phyloP scores from a whole-genome alignment of 1,140 invertebrate species.

The Drosophila pachea region DNA sequence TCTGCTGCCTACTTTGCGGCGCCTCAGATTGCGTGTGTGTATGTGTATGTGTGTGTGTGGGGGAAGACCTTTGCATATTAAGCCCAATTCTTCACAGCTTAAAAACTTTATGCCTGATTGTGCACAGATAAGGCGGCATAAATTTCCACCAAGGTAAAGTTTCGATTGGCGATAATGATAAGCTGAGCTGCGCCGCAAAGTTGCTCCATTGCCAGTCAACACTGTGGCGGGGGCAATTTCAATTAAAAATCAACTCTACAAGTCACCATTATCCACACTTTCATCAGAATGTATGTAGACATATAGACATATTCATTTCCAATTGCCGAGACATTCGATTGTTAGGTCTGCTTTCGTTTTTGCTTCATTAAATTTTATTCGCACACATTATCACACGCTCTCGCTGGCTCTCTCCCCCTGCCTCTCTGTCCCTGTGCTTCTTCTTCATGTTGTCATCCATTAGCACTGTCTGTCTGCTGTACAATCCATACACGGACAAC shows the following conservation, averaged over 20 bases:
- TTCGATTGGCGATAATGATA: constrained; percentile 70
- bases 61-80: constrained; percentile 54
- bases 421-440: neutral
- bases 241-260: neutral
- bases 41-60: neutral
- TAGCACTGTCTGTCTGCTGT: constrained; percentile 6
- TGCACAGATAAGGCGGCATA: constrained; percentile 68
- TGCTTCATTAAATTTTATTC: constrained; percentile 21
- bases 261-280: too few species aligned
- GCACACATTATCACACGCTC: constrained; percentile 11
- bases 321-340: neutral
- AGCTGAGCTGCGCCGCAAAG: constrained; percentile 52
- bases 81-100: constrained; percentile 71
- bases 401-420: neutral
- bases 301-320: neutral
- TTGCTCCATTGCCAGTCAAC: neutral
- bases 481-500: constrained; percentile 21
- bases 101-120: constrained; percentile 75
- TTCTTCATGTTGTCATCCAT: constrained; percentile 14
- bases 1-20: constrained; percentile 40
- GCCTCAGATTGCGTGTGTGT: neutral
- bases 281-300: neutral
- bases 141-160: constrained; percentile 70
- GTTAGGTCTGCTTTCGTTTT: neutral
- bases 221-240: neutral